Evolutionary conservation across 2,797 vertebrate species (phyloP).

Genomic region (Buceros bicornis): DNA sequence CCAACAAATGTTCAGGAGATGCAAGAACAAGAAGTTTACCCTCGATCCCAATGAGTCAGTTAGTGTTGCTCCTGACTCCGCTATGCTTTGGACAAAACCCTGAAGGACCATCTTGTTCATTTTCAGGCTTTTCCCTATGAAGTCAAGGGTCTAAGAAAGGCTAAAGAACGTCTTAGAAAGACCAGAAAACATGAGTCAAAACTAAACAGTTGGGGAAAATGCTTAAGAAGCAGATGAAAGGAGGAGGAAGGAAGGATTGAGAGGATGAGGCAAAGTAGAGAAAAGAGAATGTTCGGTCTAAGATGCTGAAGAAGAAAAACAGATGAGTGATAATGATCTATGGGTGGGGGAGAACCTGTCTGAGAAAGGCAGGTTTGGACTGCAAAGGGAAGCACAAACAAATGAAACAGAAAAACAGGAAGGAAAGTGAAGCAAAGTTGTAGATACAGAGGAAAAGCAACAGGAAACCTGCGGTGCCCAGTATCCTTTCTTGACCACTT

Average conservation of each 20-base stretch:
- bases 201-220: not conserved
- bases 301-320: constrained; percentile 6
- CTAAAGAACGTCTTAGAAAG: not conserved
- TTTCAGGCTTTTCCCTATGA: constrained; percentile 1
- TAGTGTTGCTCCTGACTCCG: not conserved
- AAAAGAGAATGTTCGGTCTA: not conserved
- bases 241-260: constrained; percentile 6
- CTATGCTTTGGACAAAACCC: not conserved
- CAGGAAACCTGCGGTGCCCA: constrained; percentile 57
- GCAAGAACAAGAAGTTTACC: not conserved
- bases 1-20: not conserved
- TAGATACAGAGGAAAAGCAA: constrained; percentile 44
- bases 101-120: not conserved
- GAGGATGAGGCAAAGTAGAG: not conserved
- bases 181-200: not conserved
- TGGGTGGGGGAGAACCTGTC: not conserved
- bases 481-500: constrained; percentile 46
- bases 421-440: constrained; percentile 44
- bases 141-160: not conserved
- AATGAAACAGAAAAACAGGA: constrained; percentile 70
- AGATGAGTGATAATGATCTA: constrained; percentile 44
- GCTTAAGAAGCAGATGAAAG: constrained; percentile 9
- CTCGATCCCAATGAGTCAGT: not conserved
- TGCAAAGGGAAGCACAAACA: constrained; percentile 62
- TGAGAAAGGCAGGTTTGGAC: constrained; percentile 15